Conservation (phyloP, 2,888 invertebrate species). For the Erebia aethiops region DNA sequence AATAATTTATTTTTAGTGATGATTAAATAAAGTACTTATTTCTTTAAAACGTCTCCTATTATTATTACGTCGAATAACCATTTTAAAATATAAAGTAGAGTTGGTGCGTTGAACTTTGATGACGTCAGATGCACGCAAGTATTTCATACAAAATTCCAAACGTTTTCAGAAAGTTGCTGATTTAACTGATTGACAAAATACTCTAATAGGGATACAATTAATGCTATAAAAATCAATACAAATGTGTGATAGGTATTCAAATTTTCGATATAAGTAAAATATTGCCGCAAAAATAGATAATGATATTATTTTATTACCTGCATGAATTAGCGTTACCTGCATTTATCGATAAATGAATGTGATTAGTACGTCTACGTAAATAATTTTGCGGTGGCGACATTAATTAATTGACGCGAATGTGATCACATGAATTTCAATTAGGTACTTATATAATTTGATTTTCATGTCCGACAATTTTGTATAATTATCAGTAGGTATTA, state of each 20-base stretch:
- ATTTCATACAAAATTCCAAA: too few species aligned
- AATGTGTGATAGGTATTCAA: not conserved
- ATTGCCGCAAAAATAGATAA: conserved; percentile 2
- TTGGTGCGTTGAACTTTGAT: too few species aligned
- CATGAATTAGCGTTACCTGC: conserved; percentile 1
- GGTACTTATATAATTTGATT: conserved; percentile 5
- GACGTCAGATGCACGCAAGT: too few species aligned
- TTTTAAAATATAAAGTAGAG: too few species aligned
- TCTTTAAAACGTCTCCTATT: too few species aligned
- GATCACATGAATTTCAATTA: conserved; percentile 6
- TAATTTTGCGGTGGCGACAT: conserved; percentile 9
- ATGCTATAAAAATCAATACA: too few species aligned
- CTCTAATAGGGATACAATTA: too few species aligned
- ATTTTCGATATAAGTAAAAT: not conserved
- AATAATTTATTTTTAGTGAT: too few species aligned
- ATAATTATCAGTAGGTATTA: not conserved
- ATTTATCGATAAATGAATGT: not conserved
- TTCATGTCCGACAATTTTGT: not conserved
- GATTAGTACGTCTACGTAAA: conserved; percentile 16
- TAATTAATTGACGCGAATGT: conserved; percentile 9
- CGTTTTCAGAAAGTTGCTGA: too few species aligned
- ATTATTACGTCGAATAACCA: too few species aligned
- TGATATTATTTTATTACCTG: not conserved
- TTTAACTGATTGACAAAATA: too few species aligned
- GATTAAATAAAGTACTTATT: too few species aligned